phyloP scores from a whole-genome alignment of 1,140 invertebrate genomes.

The Dinoponera quadriceps region DNA sequence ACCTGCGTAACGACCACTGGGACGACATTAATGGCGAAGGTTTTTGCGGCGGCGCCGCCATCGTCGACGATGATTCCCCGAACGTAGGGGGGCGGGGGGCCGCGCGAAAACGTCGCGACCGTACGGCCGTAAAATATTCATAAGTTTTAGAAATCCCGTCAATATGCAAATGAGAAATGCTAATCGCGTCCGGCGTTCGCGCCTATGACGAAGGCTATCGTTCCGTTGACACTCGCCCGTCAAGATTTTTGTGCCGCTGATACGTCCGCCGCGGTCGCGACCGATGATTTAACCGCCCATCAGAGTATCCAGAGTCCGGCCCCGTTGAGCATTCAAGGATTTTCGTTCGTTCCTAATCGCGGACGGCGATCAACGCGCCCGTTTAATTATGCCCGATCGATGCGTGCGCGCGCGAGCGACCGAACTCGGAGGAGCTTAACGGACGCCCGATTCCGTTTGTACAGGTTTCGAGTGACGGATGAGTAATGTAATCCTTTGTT shows the following conservation, averaged over 20 bases:
- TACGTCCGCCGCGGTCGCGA: background rate
- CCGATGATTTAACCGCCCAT: conserved; percentile 46
- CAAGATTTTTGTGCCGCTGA: conserved; percentile 70
- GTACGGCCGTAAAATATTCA: conserved; percentile 83
- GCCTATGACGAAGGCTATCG: conserved; percentile 81
- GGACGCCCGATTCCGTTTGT: conserved; percentile 27
- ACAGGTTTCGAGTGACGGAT: conserved; percentile 39
- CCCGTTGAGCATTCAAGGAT: conserved; percentile 10
- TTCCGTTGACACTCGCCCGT: conserved; percentile 79
- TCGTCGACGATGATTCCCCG: background rate
- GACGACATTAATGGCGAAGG: conserved; percentile 22
- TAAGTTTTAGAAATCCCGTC: conserved; percentile 86
- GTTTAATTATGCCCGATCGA: conserved; percentile 50
- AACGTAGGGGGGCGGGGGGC: background rate
- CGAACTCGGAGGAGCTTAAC: background rate
- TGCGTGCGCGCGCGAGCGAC: too few relatives aligned
- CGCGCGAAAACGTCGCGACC: conserved; percentile 19
- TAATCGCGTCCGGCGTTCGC: conserved; percentile 80
- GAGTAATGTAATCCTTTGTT: conserved; percentile 38
- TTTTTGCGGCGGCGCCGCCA: conserved; percentile 5
- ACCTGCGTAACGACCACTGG: conserved; percentile 2
- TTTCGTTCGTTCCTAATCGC: conserved; percentile 15
- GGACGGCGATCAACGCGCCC: conserved; percentile 23
- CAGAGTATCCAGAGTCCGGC: background rate
- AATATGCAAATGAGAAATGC: conserved; percentile 85